phyloP scores from a whole-genome alignment of 2,797 vertebrate species.

The Chelmon rostratus region DNA sequence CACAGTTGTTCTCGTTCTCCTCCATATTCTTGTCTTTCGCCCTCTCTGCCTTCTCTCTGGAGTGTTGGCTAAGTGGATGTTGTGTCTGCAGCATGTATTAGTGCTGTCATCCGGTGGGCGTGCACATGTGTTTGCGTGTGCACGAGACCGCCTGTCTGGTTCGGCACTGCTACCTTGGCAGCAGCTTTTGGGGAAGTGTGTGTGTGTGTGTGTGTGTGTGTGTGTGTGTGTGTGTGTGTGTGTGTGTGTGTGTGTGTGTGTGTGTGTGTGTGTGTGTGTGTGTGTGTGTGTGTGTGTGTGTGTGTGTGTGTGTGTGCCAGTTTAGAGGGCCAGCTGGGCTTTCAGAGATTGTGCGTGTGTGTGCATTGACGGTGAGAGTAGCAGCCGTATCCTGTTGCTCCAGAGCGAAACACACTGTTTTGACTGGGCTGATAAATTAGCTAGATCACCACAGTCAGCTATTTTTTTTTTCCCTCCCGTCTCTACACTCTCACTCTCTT shows the following conservation, averaged over 20 bases:
- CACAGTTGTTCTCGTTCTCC: slow-evolving; percentile 22
- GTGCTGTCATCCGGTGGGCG: slow-evolving; percentile 65
- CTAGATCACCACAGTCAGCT: slow-evolving; percentile 72
- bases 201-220: slow-evolving; percentile 31
- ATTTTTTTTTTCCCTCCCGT: slow-evolving; percentile 49
- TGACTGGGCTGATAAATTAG: slow-evolving; percentile 73
- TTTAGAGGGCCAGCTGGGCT: slow-evolving; percentile 73
- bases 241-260: slow-evolving; percentile 26
- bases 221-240: slow-evolving; percentile 33
- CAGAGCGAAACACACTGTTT: slow-evolving; percentile 70
- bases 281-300: slow-evolving; percentile 33
- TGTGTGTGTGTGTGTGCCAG: slow-evolving; percentile 45
- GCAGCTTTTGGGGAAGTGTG: slow-evolving; percentile 60
- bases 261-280: slow-evolving; percentile 24
- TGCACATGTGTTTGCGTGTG: slow-evolving; percentile 9
- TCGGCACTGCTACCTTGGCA: slow-evolving; percentile 78
- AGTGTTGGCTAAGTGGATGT: slow-evolving; percentile 74
- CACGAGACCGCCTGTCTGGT: slow-evolving; percentile 68
- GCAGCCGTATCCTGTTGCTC: slow-evolving; percentile 75
- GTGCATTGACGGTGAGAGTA: slow-evolving; percentile 59
- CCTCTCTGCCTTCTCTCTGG: slow-evolving; percentile 59
- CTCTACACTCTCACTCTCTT: slow-evolving; percentile 44
- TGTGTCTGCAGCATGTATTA: slow-evolving; percentile 80
- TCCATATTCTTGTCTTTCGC: slow-evolving; percentile 49
- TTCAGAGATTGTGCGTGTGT: slow-evolving; percentile 48